Evolutionary conservation across 1,140 invertebrate species (phyloP).

Genomic region (Drosophila baimaii): DNA sequence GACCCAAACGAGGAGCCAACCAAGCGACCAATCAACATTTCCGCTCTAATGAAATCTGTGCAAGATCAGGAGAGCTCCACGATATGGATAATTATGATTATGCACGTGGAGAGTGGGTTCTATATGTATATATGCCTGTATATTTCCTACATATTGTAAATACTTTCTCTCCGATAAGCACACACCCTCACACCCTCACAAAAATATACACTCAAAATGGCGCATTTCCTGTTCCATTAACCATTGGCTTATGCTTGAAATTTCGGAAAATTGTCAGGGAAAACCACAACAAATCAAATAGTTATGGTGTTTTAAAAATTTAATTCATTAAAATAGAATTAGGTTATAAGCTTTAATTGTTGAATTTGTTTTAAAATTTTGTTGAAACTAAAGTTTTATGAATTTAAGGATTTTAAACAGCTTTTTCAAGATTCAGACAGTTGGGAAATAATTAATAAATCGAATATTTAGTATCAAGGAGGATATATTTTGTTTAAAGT

Average conservation of each 20-base stretch:
- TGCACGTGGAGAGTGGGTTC: constrained; percentile 5
- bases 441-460: too few relatives aligned
- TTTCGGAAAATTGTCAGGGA: background rate
- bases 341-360: too few relatives aligned
- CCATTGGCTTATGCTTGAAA: background rate
- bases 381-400: too few relatives aligned
- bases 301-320: background rate
- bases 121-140: background rate
- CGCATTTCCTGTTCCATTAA: constrained; percentile 7
- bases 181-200: too few relatives aligned
- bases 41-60: constrained; percentile 50
- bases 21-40: constrained; percentile 49
- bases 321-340: background rate
- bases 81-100: constrained; percentile 22
- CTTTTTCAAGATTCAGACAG: too few relatives aligned
- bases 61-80: constrained; percentile 26
- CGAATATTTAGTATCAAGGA: background rate
- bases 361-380: too few relatives aligned
- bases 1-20: constrained; percentile 27
- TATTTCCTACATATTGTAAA: background rate
- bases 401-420: too few relatives aligned
- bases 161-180: background rate
- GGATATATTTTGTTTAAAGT: too few relatives aligned
- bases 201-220: background rate
- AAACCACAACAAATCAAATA: too few relatives aligned